Evolutionary conservation across 2,113 vertebrate genomes (phyloP).

Genomic region (Strigops habroptila): DNA sequence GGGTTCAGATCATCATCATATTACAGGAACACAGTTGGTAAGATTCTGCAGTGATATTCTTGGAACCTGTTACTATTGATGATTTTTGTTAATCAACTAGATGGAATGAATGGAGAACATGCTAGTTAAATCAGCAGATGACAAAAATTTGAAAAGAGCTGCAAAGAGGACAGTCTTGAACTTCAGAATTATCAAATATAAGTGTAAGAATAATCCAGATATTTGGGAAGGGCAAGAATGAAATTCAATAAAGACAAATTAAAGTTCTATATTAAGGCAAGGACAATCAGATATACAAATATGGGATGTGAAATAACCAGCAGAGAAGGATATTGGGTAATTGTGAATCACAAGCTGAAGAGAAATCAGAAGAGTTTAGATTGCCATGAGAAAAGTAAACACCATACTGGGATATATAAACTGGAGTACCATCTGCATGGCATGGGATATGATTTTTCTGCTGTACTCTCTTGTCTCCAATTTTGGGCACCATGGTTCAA

Average conservation of each 20-base stretch:
- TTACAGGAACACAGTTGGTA: neutral
- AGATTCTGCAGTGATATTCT: neutral
- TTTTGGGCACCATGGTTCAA: slow-evolving; percentile 8
- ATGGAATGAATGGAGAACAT: neutral
- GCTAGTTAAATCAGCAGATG: neutral
- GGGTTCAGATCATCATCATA: neutral
- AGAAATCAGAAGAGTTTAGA: neutral
- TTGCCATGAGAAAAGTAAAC: neutral
- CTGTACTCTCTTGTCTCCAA: neutral
- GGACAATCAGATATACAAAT: neutral
- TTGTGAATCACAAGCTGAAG: neutral
- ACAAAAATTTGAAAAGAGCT: neutral
- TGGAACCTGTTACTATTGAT: neutral
- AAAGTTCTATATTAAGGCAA: slow-evolving; percentile 9
- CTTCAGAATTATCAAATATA: neutral
- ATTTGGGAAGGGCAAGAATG: neutral
- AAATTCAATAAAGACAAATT: neutral
- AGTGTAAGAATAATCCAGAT: neutral
- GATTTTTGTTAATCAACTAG: neutral
- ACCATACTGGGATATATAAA: neutral
- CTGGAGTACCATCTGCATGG: neutral
- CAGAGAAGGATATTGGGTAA: neutral
- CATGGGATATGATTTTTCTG: neutral
- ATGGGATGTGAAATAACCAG: neutral
- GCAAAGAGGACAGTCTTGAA: neutral